phyloP scores from a whole-genome alignment of 2,888 invertebrate species.

The Polydesmus complanatus region DNA sequence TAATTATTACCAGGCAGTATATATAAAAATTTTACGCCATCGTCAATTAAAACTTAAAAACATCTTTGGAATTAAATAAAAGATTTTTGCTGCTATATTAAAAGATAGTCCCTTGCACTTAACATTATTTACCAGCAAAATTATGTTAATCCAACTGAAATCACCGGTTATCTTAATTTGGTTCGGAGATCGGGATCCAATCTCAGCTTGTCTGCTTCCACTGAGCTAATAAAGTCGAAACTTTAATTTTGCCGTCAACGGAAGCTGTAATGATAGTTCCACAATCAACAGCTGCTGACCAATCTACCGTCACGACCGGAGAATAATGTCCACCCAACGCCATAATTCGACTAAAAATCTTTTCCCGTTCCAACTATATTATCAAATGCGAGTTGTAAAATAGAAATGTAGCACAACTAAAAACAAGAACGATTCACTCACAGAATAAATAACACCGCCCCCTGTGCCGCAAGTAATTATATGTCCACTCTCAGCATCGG shows the following conservation, averaged over 20 bases:
- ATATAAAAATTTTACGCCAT: no score
- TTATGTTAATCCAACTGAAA: no score
- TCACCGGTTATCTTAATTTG: no score
- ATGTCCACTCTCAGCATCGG: constrained; percentile 36
- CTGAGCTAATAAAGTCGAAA: constrained; percentile 40
- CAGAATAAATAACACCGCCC: constrained; percentile 36
- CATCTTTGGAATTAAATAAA: no score
- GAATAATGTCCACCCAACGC: constrained; percentile 41
- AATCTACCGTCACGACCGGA: constrained; percentile 43
- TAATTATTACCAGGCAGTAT: no score
- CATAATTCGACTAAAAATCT: constrained; percentile 29
- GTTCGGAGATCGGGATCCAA: no score
- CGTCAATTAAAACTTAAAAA: no score
- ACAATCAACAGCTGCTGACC: constrained; percentile 44
- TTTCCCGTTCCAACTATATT: constrained; percentile 3
- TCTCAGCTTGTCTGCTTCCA: no score
- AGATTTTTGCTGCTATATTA: no score
- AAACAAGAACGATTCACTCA: constrained; percentile 20
- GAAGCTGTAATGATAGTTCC: constrained; percentile 45
- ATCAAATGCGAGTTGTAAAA: constrained; percentile 4
- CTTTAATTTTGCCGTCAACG: constrained; percentile 43
- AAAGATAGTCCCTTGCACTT: no score
- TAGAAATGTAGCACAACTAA: neutral
- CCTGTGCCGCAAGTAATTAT: constrained; percentile 34
- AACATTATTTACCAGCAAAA: no score